Percentiles rank a stretch among this genome's conserved stretches.
Conservation (phyloP, 2,113 vertebrate genomes). For the Fregetta grallaria region DNA sequence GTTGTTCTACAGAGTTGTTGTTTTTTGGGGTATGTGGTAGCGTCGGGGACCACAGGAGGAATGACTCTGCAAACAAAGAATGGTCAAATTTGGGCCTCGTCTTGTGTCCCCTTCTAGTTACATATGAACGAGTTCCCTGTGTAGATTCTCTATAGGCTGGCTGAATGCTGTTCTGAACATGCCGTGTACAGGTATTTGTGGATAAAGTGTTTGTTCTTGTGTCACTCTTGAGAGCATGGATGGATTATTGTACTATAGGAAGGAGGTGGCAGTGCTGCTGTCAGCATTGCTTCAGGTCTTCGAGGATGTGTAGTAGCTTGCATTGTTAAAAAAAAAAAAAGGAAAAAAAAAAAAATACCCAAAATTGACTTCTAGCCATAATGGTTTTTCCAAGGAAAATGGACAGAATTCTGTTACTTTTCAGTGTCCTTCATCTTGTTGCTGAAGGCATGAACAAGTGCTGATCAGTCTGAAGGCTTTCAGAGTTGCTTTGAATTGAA, state of each 20-base stretch:
- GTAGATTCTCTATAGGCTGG: slow-evolving; percentile 51
- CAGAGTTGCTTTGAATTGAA: neutral
- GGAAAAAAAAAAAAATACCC: neutral
- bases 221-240: slow-evolving; percentile 62
- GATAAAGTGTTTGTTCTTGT: slow-evolving; percentile 64
- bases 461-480: neutral
- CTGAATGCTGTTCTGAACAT: slow-evolving; percentile 44
- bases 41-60: neutral
- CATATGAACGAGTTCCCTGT: slow-evolving; percentile 8
- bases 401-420: slow-evolving; percentile 7
- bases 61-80: neutral
- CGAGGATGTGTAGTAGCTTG: slow-evolving; percentile 55
- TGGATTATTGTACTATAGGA: slow-evolving; percentile 53
- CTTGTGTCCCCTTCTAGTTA: slow-evolving; percentile 8
- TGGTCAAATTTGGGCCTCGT: neutral
- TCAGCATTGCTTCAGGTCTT: slow-evolving; percentile 52
- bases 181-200: slow-evolving; percentile 67
- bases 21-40: slow-evolving; percentile 58
- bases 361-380: slow-evolving; percentile 45
- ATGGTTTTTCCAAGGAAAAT: slow-evolving; percentile 12
- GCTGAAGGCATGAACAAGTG: neutral
- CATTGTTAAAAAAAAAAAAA: neutral
- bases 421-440: neutral
- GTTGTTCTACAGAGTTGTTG: slow-evolving; percentile 52
- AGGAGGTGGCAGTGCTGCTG: slow-evolving; percentile 40